These are phyloP conservation scores for Pelobates cultripes DNA, from an alignment of 2,797 vertebrate genomes.

Conservation along the genomic window DNA sequence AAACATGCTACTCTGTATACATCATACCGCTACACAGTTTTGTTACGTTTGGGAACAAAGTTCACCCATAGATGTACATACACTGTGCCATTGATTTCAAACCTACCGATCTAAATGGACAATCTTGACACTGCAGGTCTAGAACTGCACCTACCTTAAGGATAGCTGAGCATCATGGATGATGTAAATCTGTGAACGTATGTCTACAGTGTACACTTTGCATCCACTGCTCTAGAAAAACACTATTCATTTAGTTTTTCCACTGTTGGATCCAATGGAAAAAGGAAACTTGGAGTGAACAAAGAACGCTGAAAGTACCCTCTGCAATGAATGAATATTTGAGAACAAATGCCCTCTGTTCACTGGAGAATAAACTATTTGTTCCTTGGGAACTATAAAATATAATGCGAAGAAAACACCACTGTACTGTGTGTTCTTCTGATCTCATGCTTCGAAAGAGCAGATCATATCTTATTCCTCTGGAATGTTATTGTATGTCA, in stretches of 20 bases:
- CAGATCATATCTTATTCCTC: slow-evolving; percentile 45
- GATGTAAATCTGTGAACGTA: no score
- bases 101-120: no score
- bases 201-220: no score
- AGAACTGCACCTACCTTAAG: no score
- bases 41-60: no score
- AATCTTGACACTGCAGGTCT: no score
- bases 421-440: slow-evolving; percentile 25
- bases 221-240: background rate
- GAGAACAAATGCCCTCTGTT: slow-evolving; percentile 50
- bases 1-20: no score
- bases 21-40: no score
- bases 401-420: slow-evolving; percentile 37
- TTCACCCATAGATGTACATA: no score
- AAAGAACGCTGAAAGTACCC: slow-evolving; percentile 42
- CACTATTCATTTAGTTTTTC: background rate
- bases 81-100: no score
- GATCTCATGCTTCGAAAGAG: slow-evolving; percentile 41
- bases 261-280: slow-evolving; percentile 3
- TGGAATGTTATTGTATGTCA: slow-evolving; percentile 41
- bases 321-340: slow-evolving; percentile 30
- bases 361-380: slow-evolving; percentile 45
- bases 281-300: slow-evolving; percentile 30
- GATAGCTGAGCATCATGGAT: no score
- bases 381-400: slow-evolving; percentile 36